Conservation (phyloP, 1,140 invertebrate species). For the Hypsibius dujardini region DNA sequence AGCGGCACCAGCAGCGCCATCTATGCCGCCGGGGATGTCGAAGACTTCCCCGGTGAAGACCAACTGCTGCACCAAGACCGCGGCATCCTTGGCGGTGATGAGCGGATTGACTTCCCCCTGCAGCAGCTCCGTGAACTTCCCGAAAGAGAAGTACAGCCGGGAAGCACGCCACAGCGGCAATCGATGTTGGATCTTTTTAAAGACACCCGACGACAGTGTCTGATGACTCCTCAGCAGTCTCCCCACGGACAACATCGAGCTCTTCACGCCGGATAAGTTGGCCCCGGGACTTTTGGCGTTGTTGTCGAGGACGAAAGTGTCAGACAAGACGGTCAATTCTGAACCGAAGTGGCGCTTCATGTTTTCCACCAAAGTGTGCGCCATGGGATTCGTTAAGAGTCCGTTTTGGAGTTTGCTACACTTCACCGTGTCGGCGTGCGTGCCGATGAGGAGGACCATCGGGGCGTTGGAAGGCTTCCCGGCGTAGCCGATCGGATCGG, state of each 20-base stretch:
- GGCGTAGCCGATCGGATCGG: constrained; percentile 42
- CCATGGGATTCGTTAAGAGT: constrained; percentile 31
- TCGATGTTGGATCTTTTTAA: background rate
- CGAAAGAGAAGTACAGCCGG: background rate
- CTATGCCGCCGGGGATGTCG: too few relatives aligned
- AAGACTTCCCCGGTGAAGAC: background rate
- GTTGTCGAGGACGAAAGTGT: constrained; percentile 40
- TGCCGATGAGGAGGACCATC: constrained; percentile 45
- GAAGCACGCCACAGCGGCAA: background rate
- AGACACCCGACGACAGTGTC: background rate
- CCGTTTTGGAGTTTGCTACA: background rate
- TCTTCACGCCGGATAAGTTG: constrained; percentile 41
- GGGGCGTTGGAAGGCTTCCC: constrained; percentile 38
- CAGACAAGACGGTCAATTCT: constrained; percentile 41
- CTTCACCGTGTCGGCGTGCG: constrained; percentile 42
- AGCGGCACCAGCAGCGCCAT: too few relatives aligned
- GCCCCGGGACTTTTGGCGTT: constrained; percentile 37
- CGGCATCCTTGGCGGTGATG: background rate
- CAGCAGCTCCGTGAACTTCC: background rate
- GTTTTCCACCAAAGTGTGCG: constrained; percentile 37
- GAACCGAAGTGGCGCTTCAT: constrained; percentile 36
- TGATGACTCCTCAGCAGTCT: background rate
- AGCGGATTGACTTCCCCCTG: constrained; percentile 3
- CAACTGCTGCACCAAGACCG: background rate
- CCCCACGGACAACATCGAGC: constrained; percentile 30